Conservation (phyloP, 1,140 invertebrate species). For the Mercenaria mercenaria region DNA sequence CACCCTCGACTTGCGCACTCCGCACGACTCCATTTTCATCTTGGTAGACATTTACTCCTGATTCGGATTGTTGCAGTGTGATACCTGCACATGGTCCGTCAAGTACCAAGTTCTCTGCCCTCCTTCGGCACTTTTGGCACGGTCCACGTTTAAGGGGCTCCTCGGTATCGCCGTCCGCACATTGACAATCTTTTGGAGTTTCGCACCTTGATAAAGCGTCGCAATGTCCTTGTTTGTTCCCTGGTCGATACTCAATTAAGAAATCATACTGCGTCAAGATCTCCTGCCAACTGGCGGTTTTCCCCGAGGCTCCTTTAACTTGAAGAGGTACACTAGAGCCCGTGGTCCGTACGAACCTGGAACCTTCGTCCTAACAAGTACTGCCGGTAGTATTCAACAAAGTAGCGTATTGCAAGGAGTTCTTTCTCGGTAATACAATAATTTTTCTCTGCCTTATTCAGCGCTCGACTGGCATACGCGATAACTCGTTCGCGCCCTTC, state of each 20-base stretch:
- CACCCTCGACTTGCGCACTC: not conserved
- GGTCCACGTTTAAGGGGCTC: not conserved
- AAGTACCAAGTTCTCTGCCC: not conserved
- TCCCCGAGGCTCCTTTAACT: slow-evolving; percentile 64
- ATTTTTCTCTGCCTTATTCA: too few species aligned
- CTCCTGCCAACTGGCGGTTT: slow-evolving; percentile 74
- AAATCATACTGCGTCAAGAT: slow-evolving; percentile 69
- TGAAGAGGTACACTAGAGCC: slow-evolving; percentile 63
- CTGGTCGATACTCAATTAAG: slow-evolving; percentile 68
- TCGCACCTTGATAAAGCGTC: slow-evolving; percentile 62
- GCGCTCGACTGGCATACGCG: slow-evolving; percentile 67
- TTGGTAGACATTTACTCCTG: not conserved
- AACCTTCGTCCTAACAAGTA: slow-evolving; percentile 72
- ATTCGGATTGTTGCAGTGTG: not conserved
- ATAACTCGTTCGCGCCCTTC: too few species aligned
- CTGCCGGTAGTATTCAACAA: slow-evolving; percentile 58
- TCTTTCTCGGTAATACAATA: slow-evolving; percentile 70
- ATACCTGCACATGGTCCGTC: not conserved
- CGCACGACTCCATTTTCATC: not conserved
- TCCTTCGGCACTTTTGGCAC: not conserved
- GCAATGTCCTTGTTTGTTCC: slow-evolving; percentile 59
- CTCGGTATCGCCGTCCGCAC: slow-evolving; percentile 12
- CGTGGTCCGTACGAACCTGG: slow-evolving; percentile 68
- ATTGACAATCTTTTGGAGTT: slow-evolving; percentile 1
- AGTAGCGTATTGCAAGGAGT: slow-evolving; percentile 62